Base-by-base conservation (phyloP, 1,140 invertebrate species). In the Saccostrea echinata region DNA sequence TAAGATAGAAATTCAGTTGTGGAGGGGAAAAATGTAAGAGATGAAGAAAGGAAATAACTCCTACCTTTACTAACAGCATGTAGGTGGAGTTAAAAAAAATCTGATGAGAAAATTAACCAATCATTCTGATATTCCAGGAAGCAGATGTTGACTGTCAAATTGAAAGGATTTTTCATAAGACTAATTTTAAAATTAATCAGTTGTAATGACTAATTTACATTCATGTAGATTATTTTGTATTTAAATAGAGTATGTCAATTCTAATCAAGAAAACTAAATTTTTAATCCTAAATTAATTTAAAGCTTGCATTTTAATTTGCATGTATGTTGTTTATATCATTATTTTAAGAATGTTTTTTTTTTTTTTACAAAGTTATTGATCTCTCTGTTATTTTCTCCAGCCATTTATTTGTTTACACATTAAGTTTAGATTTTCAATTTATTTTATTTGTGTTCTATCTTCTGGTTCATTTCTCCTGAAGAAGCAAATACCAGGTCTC, bases 41-140 rank as follows among this genome's bases (percentile, higher is more conserved):
- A 43, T 8, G 6, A 8, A 43, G 27, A 76, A 30, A 27, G 68
- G 30, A 33, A 76, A 30, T 76, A 76, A 76, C 68, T 76, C 68
- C 68, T 76, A 30, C 55, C 30, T 13, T 8, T 61, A 84, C 61
- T 84, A 85, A 85, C 57, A 43, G 84, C 84, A 85, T 85, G 84
- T 35, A 88, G 81, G 82, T 88, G 61, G 35, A 68, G 68, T 76
- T 76, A 33, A 16, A 16, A 27, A 33, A 30, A 76, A 30, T 76
- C 27, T 76, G 27, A 76, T 16, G 27, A 27, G 68, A 76, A 71
- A 71, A 16, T 24, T 27, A 71, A 71, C 68, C 64, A 68, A 68
- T 9, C 55, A 68, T 13, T 71, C 64, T 76, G 68, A 76, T 76
- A 76, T 76, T 76, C 11, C 68, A 76, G 68, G 16, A 61, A 61